A percentile compares a stretch with the other conserved stretches of the same genome.
phyloP scores from a whole-genome alignment of 2,113 vertebrate species.

The Osmerus mordax region DNA sequence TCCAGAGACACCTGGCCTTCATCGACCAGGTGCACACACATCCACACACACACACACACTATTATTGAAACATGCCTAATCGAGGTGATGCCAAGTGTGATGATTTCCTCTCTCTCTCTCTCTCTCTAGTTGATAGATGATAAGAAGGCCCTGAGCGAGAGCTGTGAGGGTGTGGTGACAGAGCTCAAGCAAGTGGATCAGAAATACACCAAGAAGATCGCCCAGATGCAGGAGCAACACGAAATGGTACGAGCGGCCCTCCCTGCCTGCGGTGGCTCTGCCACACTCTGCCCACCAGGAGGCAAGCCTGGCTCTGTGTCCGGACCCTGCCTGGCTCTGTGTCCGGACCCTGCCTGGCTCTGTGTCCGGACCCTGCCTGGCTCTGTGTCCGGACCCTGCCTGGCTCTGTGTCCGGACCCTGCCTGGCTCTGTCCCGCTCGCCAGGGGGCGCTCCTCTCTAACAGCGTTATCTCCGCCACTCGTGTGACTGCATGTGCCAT shows the following conservation, averaged over 20 bases:
- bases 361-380: too few relatives aligned
- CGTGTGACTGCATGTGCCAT: constrained; percentile 1
- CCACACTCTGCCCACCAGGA: neutral
- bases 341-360: neutral
- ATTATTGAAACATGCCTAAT: too few relatives aligned
- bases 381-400: too few relatives aligned
- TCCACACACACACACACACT: too few relatives aligned
- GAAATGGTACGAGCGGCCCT: constrained; percentile 73
- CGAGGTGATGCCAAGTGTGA: neutral
- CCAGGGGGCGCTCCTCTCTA: too few relatives aligned
- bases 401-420: too few relatives aligned
- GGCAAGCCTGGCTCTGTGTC: neutral
- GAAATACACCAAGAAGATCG: constrained; percentile 83
- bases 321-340: neutral
- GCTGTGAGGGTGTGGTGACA: constrained; percentile 81
- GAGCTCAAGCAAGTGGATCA: constrained; percentile 88
- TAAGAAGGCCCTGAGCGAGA: constrained; percentile 85
- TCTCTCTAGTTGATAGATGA: constrained; percentile 84
- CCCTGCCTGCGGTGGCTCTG: too few relatives aligned
- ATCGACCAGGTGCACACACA: constrained; percentile 84
- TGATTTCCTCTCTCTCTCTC: neutral
- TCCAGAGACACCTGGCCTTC: constrained; percentile 89
- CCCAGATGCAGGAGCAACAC: constrained; percentile 89
- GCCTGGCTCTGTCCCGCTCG: too few relatives aligned
- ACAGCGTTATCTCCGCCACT: too few relatives aligned